Evolutionary conservation across 2,113 vertebrate species (phyloP), one percentile per base, ranked within the genome.

Genomic region (Himantopus leucocephalus): DNA sequence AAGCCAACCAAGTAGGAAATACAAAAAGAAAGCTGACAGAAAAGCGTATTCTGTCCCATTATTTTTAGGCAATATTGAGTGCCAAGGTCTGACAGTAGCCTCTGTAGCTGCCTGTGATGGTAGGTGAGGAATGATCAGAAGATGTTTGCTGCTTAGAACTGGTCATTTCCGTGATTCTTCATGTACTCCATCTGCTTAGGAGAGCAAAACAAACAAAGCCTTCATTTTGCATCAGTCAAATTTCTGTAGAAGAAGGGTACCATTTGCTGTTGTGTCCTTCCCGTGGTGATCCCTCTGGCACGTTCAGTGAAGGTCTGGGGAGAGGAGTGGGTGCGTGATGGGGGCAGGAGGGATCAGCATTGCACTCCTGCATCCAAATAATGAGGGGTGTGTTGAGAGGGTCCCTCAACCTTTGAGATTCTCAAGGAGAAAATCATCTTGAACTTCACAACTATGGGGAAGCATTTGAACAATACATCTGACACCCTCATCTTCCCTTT

Each of bases 1-100:
- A 85, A 95, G 58, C 58, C 77, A 91, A 34, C 26, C 67, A 85
- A 70, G 81, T 8, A 73, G 68, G 70, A 88, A 92, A 70, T 30
- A 68, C 32, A 43, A 78, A 68, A 76, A 75, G 68, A 67, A 60
- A 94, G 58, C 53, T 75, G 58, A 34, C 58, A 63, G 68, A 29
- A 53, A 82, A 85, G n/a, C 73, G 17, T 64, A 30, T 87, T 96
- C 83, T 78, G 73, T 43, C 56, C 58, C 4, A 4, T 58, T 85
- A 43, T 62, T 82, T 87, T 62, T 66, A 75, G 66, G 48, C 30
- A 6, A 9, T 50, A 37, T 58, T 30, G 62, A 58, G 41, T 70
- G 56, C 74, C 58, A 27, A 1, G 10, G 22, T 70, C 85, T 88
- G 90, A 79, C 77, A 70, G 70, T 19, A 45, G 64, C 64, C 30